phyloP scores from a whole-genome alignment of 2,797 vertebrate species.

The Erpetoichthys calabaricus region DNA sequence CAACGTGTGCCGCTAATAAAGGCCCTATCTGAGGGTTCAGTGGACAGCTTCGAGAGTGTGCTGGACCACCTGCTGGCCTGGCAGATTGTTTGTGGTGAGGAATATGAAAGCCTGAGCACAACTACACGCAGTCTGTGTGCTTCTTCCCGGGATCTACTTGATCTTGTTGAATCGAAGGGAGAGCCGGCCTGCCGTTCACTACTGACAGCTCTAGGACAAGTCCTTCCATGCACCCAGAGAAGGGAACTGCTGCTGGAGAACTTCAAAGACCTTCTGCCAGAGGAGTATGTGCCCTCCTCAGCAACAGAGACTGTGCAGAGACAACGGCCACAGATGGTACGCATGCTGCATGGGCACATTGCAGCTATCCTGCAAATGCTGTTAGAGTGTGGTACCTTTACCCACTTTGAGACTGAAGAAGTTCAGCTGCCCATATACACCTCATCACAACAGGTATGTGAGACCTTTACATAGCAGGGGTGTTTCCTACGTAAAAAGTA shows the following conservation, averaged over 20 bases:
- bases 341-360: constrained; percentile 38
- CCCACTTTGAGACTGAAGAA: constrained; percentile 47
- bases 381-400: constrained; percentile 37
- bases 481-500: too few species aligned
- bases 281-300: constrained; percentile 13
- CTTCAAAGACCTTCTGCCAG: background rate
- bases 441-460: constrained; percentile 58
- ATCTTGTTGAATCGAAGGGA: constrained; percentile 54
- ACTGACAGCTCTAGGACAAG: constrained; percentile 34
- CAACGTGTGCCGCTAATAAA: constrained; percentile 51
- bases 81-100: constrained; percentile 59
- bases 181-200: constrained; percentile 40
- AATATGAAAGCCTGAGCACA: constrained; percentile 48
- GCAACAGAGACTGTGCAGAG: constrained; percentile 32
- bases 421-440: constrained; percentile 57
- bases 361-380: constrained; percentile 40
- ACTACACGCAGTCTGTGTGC: constrained; percentile 36
- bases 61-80: constrained; percentile 60
- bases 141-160: constrained; percentile 51
- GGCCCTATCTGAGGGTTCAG: constrained; percentile 47
- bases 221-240: constrained; percentile 35
- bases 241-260: constrained; percentile 21
- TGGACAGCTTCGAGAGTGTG: constrained; percentile 55
- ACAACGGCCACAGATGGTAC: constrained; percentile 48
- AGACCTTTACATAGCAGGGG: background rate